Conservation (phyloP, 2,797 vertebrate species). For the Megaceryle alcyon region DNA sequence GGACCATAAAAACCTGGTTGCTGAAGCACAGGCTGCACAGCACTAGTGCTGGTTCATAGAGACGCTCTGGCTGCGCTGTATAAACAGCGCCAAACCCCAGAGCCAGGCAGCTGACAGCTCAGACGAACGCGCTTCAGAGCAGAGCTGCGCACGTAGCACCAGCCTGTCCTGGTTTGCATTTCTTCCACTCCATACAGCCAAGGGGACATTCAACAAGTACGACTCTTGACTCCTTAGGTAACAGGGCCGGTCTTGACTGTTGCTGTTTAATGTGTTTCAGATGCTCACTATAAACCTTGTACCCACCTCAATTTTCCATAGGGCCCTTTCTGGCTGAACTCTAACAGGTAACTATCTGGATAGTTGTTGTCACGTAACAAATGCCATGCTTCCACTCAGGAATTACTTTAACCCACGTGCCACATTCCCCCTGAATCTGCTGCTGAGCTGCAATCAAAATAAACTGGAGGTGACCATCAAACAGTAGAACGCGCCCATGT, state of each 20-base stretch:
- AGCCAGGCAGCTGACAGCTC: slow-evolving; percentile 75
- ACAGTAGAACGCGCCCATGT: accelerated
- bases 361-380: background rate
- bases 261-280: slow-evolving; percentile 39
- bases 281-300: slow-evolving; percentile 35
- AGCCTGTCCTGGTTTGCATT: slow-evolving; percentile 68
- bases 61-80: slow-evolving; percentile 51
- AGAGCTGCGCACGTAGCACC: slow-evolving; percentile 66
- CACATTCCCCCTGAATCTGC: background rate
- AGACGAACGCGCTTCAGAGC: slow-evolving; percentile 50
- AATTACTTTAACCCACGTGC: background rate
- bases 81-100: slow-evolving; percentile 54
- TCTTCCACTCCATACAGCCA: slow-evolving; percentile 76
- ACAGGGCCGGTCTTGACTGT: slow-evolving; percentile 22
- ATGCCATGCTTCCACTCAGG: background rate
- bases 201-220: slow-evolving; percentile 68
- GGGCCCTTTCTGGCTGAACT: slow-evolving; percentile 42
- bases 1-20: slow-evolving; percentile 13
- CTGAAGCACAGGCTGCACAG: slow-evolving; percentile 1
- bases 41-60: slow-evolving; percentile 33
- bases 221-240: slow-evolving; percentile 41
- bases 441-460: background rate
- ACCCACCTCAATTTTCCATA: slow-evolving; percentile 34
- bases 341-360: background rate
- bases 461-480: background rate